phyloP scores from a whole-genome alignment of 2,797 vertebrate species.

The Pteronotus mesoamericanus region DNA sequence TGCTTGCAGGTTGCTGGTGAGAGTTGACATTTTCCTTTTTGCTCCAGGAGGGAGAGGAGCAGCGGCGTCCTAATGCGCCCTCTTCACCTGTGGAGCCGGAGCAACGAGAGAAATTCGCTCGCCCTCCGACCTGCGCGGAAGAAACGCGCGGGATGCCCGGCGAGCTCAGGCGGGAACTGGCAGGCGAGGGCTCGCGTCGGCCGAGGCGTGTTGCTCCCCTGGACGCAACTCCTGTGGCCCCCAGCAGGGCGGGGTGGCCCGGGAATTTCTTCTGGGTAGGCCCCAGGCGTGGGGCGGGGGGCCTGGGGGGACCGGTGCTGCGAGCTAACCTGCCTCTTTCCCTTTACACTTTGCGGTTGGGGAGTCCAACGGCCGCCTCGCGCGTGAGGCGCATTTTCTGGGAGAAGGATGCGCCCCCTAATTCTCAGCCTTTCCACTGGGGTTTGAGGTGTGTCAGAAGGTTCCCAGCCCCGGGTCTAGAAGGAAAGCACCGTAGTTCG shows the following conservation, averaged over 20 bases:
- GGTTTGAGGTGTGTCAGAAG: neutral
- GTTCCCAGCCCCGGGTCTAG: neutral
- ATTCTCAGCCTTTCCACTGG: neutral
- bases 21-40: neutral
- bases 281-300: neutral
- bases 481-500: neutral
- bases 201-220: neutral
- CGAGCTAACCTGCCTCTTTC: neutral
- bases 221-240: neutral
- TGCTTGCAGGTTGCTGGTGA: neutral
- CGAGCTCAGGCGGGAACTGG: neutral
- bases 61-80: neutral
- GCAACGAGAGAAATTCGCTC: neutral
- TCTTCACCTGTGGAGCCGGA: conserved; percentile 58
- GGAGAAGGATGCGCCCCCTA: neutral
- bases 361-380: neutral
- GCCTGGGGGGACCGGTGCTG: neutral
- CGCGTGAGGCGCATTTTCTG: neutral
- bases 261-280: neutral
- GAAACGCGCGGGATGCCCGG: neutral
- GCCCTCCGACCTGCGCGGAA: neutral
- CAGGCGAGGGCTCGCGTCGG: neutral
- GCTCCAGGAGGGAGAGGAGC: neutral
- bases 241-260: neutral
- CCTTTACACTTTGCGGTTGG: neutral